phyloP scores from a whole-genome alignment of 2,888 invertebrate genomes.

The Bhutanitis thaidina region DNA sequence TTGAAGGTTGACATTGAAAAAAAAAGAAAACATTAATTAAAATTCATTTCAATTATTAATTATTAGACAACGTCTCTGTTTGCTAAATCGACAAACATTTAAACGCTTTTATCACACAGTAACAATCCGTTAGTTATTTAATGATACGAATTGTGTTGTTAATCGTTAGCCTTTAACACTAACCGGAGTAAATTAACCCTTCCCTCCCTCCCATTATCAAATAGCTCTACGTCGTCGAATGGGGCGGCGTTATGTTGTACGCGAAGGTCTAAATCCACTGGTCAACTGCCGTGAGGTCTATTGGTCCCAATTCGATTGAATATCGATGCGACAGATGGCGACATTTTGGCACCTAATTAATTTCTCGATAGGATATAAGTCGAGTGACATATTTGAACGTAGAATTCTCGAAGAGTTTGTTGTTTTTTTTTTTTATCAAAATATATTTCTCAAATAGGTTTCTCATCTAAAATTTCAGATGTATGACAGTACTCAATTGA shows the following conservation, averaged over 20 bases:
- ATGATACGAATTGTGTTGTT: slow-evolving; percentile 38
- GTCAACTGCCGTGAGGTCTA: slow-evolving; percentile 26
- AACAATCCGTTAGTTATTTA: slow-evolving; percentile 36
- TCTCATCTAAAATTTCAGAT: too few species aligned
- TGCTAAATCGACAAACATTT: slow-evolving; percentile 5
- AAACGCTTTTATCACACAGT: slow-evolving; percentile 23
- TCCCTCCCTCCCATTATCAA: slow-evolving; percentile 25
- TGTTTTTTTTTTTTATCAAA: too few species aligned
- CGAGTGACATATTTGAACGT: slow-evolving; percentile 46
- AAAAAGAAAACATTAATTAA: too few species aligned
- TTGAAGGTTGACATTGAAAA: too few species aligned
- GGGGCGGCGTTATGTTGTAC: not conserved
- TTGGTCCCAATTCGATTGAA: slow-evolving; percentile 68
- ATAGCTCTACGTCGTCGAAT: slow-evolving; percentile 4
- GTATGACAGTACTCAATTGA: too few species aligned
- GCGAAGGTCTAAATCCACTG: slow-evolving; percentile 8
- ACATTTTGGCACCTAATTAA: slow-evolving; percentile 71
- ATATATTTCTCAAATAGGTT: too few species aligned
- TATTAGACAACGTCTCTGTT: too few species aligned
- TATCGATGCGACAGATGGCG: slow-evolving; percentile 73
- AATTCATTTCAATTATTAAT: too few species aligned
- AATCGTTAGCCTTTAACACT: slow-evolving; percentile 33
- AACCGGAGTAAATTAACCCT: slow-evolving; percentile 30
- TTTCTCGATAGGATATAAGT: slow-evolving; percentile 48
- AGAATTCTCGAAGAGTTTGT: slow-evolving; percentile 19